A percentile compares a stretch with the other conserved stretches of the same genome.
These are phyloP conservation scores for Ctenodactylus gundi DNA, from an alignment of 2,113 vertebrate species.

Conservation along the genomic window DNA sequence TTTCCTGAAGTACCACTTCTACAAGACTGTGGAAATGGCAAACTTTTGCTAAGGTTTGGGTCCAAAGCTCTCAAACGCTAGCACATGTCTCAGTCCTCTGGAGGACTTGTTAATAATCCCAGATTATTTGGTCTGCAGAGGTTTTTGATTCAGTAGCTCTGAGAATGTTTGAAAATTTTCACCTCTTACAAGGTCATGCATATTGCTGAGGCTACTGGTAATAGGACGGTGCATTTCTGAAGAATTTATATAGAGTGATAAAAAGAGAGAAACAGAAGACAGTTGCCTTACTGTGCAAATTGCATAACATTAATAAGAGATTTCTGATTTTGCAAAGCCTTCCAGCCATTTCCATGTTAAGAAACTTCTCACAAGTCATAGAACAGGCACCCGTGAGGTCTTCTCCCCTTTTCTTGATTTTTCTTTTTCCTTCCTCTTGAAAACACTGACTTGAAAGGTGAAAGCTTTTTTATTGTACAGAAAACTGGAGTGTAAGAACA, in stretches of 20 bases:
- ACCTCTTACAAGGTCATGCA: not conserved
- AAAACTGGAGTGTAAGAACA: too few species aligned
- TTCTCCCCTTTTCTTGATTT: not conserved
- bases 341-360: not conserved
- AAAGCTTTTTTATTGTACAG: too few species aligned
- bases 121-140: not conserved
- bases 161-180: not conserved
- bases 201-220: not conserved
- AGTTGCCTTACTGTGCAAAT: not conserved
- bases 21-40: not conserved
- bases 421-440: not conserved
- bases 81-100: not conserved
- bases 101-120: not conserved
- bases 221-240: not conserved
- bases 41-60: not conserved
- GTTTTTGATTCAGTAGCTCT: not conserved
- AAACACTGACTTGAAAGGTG: not conserved
- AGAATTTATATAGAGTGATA: not conserved
- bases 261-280: not conserved
- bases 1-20: not conserved
- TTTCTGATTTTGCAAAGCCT: not conserved
- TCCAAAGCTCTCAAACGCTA: not conserved
- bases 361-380: not conserved
- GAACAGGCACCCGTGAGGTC: not conserved
- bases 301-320: not conserved